Conservation (phyloP, 2,888 invertebrate genomes). For the Acrobasis suavella region DNA sequence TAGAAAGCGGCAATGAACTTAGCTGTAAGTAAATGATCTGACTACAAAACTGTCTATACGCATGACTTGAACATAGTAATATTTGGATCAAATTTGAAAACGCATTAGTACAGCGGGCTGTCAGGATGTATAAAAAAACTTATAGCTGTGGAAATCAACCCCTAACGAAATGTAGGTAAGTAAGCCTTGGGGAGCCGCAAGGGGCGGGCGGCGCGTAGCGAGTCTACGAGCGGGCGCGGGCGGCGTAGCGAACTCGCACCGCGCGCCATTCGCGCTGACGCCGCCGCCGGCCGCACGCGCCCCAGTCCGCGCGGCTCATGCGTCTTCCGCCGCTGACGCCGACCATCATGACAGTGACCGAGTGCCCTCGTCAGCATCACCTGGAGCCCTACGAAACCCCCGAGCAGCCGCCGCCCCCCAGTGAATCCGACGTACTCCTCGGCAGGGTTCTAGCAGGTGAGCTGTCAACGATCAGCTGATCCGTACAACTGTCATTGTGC, state of each 20-base stretch:
- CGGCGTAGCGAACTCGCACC: constrained; percentile 63
- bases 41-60: too few species aligned
- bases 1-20: too few species aligned
- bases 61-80: too few species aligned
- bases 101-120: too few species aligned
- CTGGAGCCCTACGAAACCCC: constrained; percentile 47
- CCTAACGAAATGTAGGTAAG: constrained; percentile 5
- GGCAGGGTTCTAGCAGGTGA: constrained; percentile 78
- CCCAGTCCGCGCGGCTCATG: constrained; percentile 66
- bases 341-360: constrained; percentile 71
- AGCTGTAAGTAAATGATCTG: too few species aligned
- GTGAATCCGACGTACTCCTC: constrained; percentile 71
- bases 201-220: constrained; percentile 58
- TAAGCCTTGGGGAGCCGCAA: constrained; percentile 35
- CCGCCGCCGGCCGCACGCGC: constrained; percentile 80
- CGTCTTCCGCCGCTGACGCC: constrained; percentile 57
- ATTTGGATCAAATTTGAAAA: too few species aligned
- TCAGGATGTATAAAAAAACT: not conserved
- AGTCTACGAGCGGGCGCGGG: constrained; percentile 60
- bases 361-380: constrained; percentile 59
- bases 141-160: not conserved
- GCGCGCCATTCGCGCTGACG: constrained; percentile 77
- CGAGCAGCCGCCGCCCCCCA: constrained; percentile 47
- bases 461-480: constrained; percentile 55
- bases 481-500: constrained; percentile 42